These are phyloP conservation scores for Ciconia nigra DNA, from an alignment of 2,797 vertebrate species.

Conservation along the genomic window DNA sequence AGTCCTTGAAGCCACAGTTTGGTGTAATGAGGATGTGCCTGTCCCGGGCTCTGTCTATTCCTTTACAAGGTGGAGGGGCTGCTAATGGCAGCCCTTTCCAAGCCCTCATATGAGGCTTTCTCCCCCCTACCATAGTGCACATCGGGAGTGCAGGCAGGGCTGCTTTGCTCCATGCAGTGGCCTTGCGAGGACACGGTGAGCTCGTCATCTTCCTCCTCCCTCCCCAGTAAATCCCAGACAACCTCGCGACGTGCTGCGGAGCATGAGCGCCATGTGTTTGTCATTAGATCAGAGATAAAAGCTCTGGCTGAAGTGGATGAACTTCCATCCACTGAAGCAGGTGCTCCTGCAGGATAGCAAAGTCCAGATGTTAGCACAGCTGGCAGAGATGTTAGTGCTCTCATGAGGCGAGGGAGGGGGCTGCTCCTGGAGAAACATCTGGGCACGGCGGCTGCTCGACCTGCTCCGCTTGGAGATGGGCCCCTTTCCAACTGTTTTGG, in stretches of 20 bases:
- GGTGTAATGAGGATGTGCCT: rapidly evolving
- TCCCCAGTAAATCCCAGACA: not conserved
- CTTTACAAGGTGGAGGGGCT: not conserved
- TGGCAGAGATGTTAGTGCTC: not conserved
- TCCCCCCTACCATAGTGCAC: not conserved
- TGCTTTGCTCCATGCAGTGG: not conserved
- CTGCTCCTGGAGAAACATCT: not conserved
- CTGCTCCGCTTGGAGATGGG: not conserved
- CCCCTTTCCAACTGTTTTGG: not conserved
- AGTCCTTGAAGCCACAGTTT: not conserved
- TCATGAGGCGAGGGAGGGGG: rapidly evolving
- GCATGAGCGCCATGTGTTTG: not conserved
- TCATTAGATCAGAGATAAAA: not conserved
- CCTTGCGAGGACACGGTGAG: not conserved
- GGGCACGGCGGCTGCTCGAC: rapidly evolving
- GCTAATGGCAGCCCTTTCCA: not conserved
- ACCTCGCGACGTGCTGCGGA: not conserved
- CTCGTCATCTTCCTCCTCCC: not conserved
- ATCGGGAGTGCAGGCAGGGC: not conserved
- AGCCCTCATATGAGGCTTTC: not conserved
- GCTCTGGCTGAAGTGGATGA: not conserved
- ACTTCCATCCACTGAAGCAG: not conserved
- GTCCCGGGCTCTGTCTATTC: not conserved
- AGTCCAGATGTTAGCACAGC: not conserved
- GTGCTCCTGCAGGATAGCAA: not conserved